These are phyloP conservation scores for Microctenopoma lineatum DNA, from an alignment of 2,797 vertebrate species.

Conservation along the genomic window DNA sequence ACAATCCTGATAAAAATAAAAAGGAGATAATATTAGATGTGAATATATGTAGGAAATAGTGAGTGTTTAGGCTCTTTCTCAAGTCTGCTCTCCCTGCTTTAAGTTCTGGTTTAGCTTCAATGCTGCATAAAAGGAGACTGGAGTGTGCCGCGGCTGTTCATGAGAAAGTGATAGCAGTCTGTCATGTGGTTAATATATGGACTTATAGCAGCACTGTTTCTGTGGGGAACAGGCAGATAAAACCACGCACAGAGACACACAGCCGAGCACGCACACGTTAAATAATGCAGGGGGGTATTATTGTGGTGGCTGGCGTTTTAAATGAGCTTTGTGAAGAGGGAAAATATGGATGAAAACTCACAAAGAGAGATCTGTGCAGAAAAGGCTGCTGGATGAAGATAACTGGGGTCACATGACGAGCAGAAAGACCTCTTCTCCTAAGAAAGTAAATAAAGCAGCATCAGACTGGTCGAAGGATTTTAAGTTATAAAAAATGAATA, in stretches of 20 bases:
- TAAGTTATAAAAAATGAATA: slow-evolving; percentile 12
- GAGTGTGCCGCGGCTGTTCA: slow-evolving; percentile 54
- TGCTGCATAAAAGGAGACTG: slow-evolving; percentile 62
- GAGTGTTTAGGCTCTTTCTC: slow-evolving; percentile 19
- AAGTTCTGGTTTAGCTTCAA: slow-evolving; percentile 58
- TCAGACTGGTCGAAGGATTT: not conserved
- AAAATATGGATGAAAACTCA: slow-evolving; percentile 57
- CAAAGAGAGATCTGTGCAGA: slow-evolving; percentile 43
- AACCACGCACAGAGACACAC: slow-evolving; percentile 15
- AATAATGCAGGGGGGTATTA: slow-evolving; percentile 76
- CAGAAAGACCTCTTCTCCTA: slow-evolving; percentile 5
- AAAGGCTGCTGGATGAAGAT: slow-evolving; percentile 55
- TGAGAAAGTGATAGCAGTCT: slow-evolving; percentile 57
- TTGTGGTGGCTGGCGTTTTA: slow-evolving; percentile 58
- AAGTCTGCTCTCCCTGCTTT: slow-evolving; percentile 43
- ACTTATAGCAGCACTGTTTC: slow-evolving; percentile 25
- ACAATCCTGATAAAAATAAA: not conserved
- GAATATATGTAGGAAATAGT: not conserved
- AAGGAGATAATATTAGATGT: slow-evolving; percentile 11
- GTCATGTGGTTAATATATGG: slow-evolving; percentile 62
- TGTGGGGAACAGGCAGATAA: slow-evolving; percentile 21
- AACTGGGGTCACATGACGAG: slow-evolving; percentile 34
- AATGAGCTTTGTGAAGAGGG: slow-evolving; percentile 66
- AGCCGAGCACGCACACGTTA: slow-evolving; percentile 33
- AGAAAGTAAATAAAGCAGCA: slow-evolving; percentile 2